A percentile compares a stretch with the other conserved stretches of the same genome.
phyloP scores from a whole-genome alignment of 2,797 vertebrate genomes.

The Pygocentrus nattereri region DNA sequence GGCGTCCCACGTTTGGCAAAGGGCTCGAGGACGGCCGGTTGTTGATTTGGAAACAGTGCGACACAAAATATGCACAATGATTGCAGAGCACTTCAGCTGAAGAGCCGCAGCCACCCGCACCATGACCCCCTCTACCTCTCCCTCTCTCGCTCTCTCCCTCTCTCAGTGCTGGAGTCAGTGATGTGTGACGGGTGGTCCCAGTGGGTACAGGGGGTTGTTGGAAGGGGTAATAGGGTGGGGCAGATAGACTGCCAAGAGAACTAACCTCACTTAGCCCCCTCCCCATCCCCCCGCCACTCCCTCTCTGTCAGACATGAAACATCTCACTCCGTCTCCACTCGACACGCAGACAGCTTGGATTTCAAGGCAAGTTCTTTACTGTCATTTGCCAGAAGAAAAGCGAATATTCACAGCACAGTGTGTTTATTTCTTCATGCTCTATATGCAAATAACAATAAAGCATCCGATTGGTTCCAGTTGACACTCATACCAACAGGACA shows the following conservation, averaged over 20 bases:
- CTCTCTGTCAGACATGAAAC: slow-evolving; percentile 9
- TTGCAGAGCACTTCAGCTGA: slow-evolving; percentile 79
- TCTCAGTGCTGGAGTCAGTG: slow-evolving; percentile 69
- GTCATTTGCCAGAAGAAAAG: not conserved
- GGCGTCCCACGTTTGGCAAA: not conserved
- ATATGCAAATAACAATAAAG: no score
- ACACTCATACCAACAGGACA: no score
- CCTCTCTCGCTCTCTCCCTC: not conserved
- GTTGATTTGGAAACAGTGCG: slow-evolving; percentile 79
- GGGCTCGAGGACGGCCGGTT: slow-evolving; percentile 48
- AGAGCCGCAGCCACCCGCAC: slow-evolving; percentile 64
- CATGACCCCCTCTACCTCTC: slow-evolving; percentile 34
- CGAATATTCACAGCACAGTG: no score
- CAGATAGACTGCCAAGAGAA: slow-evolving; percentile 75
- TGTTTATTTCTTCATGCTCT: no score
- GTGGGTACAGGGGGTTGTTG: slow-evolving; percentile 57
- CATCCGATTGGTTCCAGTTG: no score
- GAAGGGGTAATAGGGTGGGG: slow-evolving; percentile 77
- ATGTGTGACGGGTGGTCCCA: slow-evolving; percentile 68
- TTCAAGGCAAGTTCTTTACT: not conserved
- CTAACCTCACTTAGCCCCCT: slow-evolving; percentile 79
- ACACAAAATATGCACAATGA: slow-evolving; percentile 81
- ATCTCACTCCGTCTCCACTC: not conserved
- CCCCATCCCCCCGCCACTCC: not conserved
- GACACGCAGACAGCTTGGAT: not conserved